Base-by-base conservation (phyloP, 2,888 invertebrate species). In the Latheticus oryzae region DNA sequence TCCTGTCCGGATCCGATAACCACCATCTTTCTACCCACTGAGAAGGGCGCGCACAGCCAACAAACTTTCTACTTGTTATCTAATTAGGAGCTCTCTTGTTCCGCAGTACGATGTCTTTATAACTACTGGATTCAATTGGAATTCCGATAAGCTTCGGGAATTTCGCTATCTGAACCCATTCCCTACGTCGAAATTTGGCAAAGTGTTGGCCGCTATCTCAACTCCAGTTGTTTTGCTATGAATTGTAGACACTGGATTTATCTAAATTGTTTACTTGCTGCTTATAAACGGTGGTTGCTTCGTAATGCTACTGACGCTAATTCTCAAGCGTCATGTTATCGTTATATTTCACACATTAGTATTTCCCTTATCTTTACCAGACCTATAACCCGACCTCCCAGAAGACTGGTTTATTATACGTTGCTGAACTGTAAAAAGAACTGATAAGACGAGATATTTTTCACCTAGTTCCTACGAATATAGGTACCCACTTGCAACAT, bases 41-140 rank as follows among this genome's bases (percentile, higher is more conserved):
- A 35, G 17, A 28, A 32, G 53, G 28, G 38, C 17, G 32, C 32
- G 30, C 28, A 17, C 50, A 45, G 63, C 68, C 63, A 63, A 68
- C 70, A 72, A 71, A 73, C 73, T 70, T 72, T 70, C 68, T 68
- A 72, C 71, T 75, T 73, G 73, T 73, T 73, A 74, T 75, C 73
- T 76, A 74, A 75, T 75, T 74, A 76, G 73, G 66, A 72, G 73
- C 71, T 73, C n/a, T n/a, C 73, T 73, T 75, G 74, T 75, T 74
- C 72, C 70, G 68, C 72, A 73, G 66, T 68, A 66, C 73, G 73
- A 75, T 74, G 74, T 75, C 75, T 73, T 73, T 73, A 74, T 73
- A 74, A 75, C 74, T 70, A 72, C 72, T 65, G 72, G 70, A 73
- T 74, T 74, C 76, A 76, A 74, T 74, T 75, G 73, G 69, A 74